phyloP scores from a whole-genome alignment of 2,888 invertebrate species.

The Geophilus truncorum region DNA sequence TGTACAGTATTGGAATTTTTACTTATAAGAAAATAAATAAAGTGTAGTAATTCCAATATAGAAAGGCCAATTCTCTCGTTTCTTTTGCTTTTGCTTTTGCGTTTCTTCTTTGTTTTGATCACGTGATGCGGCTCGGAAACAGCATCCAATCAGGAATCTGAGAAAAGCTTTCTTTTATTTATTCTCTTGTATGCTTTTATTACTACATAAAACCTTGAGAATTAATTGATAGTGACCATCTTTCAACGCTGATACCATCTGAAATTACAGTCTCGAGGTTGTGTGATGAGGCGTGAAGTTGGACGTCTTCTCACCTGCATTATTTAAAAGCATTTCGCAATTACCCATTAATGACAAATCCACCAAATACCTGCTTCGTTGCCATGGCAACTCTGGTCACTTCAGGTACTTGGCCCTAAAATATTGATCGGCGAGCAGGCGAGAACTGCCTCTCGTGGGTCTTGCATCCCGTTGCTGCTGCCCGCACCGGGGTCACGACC shows the following conservation, averaged over 20 bases:
- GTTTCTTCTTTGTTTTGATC: not conserved
- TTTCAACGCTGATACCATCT: not conserved
- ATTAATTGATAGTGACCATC: not conserved
- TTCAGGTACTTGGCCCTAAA: not conserved
- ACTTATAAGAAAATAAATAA: not conserved
- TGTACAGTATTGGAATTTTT: not conserved
- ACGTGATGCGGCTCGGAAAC: not conserved
- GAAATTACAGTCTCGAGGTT: not conserved
- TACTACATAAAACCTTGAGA: not conserved
- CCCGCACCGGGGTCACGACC: not conserved
- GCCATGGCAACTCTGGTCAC: not conserved
- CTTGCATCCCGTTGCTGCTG: not conserved
- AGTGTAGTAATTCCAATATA: not conserved
- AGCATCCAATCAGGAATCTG: not conserved
- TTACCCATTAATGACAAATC: not conserved
- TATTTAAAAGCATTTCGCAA: not conserved
- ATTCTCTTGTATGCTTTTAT: not conserved
- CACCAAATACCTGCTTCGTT: not conserved
- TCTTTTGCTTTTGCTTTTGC: not conserved
- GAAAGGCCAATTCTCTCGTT: not conserved
- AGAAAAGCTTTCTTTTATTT: not conserved
- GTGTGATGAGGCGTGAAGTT: constrained; percentile 27
- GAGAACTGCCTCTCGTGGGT: not conserved
- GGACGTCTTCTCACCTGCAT: not conserved
- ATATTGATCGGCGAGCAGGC: not conserved